Conservation (phyloP, 1,140 invertebrate genomes). For the Penaeus japonicus region DNA sequence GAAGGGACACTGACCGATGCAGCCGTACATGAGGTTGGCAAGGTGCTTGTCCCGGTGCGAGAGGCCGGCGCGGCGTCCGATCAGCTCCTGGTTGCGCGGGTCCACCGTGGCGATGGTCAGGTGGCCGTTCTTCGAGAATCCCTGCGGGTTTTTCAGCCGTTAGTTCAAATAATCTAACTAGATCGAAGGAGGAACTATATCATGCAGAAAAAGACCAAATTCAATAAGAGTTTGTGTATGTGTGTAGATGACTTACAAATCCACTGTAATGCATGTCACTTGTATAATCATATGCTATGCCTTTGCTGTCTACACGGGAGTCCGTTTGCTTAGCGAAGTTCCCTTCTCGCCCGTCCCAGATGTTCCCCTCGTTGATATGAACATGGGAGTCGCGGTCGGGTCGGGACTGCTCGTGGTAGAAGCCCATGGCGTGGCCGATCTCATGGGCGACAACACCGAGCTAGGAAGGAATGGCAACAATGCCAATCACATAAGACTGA, state of each 20-base stretch:
- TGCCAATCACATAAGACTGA: neutral
- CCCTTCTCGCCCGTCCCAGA: neutral
- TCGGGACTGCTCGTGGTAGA: conserved; percentile 65
- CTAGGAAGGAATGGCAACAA: neutral
- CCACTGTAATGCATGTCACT: conserved; percentile 58
- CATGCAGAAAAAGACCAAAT: neutral
- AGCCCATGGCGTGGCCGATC: conserved; percentile 64
- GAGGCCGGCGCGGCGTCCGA: conserved; percentile 12
- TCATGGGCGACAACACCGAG: conserved; percentile 64
- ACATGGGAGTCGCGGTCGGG: conserved; percentile 64
- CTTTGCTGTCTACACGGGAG: neutral
- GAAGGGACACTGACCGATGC: conserved; percentile 3
- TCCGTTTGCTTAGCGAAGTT: conserved; percentile 44
- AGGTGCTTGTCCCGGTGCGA: conserved; percentile 46
- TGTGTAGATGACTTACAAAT: conserved; percentile 21
- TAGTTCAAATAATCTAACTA: no score
- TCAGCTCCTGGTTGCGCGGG: conserved; percentile 24
- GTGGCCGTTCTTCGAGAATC: conserved; percentile 13
- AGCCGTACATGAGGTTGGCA: conserved; percentile 39
- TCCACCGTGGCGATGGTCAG: conserved; percentile 25
- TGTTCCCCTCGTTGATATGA: conserved; percentile 62
- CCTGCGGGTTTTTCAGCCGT: neutral
- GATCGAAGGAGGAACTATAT: neutral
- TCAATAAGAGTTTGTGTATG: no score
- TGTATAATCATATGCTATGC: conserved; percentile 47